These are phyloP conservation scores for Eristalis pertinax DNA, from an alignment of 2,888 invertebrate genomes.

Conservation along the genomic window DNA sequence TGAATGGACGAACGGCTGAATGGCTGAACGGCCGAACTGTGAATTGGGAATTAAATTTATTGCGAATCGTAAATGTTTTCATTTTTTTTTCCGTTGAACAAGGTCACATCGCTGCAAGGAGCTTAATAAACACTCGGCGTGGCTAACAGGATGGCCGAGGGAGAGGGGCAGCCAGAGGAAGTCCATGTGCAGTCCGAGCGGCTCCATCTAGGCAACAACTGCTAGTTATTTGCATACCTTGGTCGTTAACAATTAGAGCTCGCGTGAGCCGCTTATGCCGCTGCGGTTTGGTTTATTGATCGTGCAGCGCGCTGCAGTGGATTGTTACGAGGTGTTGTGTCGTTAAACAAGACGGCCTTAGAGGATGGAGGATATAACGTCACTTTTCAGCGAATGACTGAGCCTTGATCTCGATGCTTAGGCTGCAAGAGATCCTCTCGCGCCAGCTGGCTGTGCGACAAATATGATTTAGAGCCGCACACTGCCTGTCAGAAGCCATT, in stretches of 20 bases:
- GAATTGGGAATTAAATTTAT: slow-evolving; percentile 64
- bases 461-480: too few relatives aligned
- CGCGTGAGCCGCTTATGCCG: not conserved
- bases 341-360: not conserved
- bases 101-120: slow-evolving; percentile 38
- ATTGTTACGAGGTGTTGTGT: not conserved
- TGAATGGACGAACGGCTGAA: not conserved
- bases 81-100: slow-evolving; percentile 34
- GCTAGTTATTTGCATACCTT: not conserved
- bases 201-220: not conserved
- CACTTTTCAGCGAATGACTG: too few relatives aligned
- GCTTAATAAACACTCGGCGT: not conserved
- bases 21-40: slow-evolving; percentile 1
- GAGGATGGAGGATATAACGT: too few relatives aligned
- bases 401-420: too few relatives aligned
- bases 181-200: not conserved
- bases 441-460: too few relatives aligned
- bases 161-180: not conserved
- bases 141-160: slow-evolving; percentile 1
- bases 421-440: too few relatives aligned
- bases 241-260: not conserved
- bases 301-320: not conserved
- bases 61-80: slow-evolving; percentile 49
- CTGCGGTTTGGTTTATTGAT: not conserved
- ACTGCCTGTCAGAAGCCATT: too few relatives aligned